Conservation (phyloP, 2,113 vertebrate genomes). For the Ammodytes dubius region DNA sequence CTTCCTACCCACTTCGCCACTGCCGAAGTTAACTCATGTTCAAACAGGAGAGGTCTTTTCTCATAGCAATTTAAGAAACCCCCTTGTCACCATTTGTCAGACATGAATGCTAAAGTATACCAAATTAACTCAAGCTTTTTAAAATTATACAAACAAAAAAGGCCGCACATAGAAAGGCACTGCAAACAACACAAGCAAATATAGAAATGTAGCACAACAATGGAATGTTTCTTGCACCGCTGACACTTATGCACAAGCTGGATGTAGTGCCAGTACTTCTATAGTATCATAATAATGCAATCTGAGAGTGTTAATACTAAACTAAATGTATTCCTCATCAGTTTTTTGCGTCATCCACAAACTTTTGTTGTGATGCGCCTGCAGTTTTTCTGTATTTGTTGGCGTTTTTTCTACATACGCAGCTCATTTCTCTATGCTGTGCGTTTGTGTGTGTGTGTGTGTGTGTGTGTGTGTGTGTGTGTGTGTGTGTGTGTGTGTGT, state of each 20-base stretch:
- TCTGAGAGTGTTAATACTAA: neutral
- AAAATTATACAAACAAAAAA: neutral
- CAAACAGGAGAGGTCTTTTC: neutral
- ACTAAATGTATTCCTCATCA: neutral
- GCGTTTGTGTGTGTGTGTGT: no score
- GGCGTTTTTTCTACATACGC: constrained; percentile 1
- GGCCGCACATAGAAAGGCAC: neutral
- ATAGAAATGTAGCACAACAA: neutral
- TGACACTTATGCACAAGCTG: constrained; percentile 2
- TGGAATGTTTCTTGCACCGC: neutral
- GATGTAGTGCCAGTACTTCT: neutral
- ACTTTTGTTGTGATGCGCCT: neutral
- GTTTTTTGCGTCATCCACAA: neutral
- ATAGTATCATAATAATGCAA: neutral
- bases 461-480: neutral
- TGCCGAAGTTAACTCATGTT: neutral
- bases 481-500: neutral
- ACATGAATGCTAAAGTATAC: neutral
- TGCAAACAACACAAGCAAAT: neutral
- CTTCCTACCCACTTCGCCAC: no score
- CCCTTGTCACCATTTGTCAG: neutral
- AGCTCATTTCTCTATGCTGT: neutral
- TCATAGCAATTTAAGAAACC: neutral
- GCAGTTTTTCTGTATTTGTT: neutral
- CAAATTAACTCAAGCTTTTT: neutral